Evolutionary conservation across 2,113 vertebrate genomes (phyloP).

Genomic region (Arizona elegans): DNA sequence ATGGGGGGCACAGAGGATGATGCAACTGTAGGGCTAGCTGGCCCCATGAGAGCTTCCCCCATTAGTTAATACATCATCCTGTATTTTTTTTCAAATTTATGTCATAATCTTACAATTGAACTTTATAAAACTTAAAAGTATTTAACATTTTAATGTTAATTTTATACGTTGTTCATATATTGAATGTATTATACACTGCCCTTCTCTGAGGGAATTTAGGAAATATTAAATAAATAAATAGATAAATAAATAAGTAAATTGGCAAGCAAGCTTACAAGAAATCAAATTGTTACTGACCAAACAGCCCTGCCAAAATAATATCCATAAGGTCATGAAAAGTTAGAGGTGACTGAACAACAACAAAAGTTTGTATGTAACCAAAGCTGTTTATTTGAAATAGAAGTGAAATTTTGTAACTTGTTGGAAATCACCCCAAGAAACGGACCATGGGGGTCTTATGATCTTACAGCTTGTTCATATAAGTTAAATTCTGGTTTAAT

Average conservation of each 20-base stretch:
- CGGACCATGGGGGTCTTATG: not conserved
- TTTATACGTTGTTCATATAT: not conserved
- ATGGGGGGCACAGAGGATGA: not conserved
- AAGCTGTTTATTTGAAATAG: not conserved
- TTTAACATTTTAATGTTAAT: not conserved
- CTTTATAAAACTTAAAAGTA: not conserved
- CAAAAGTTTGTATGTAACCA: not conserved
- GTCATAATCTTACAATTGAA: no score
- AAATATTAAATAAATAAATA: no score
- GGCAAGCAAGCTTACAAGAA: not conserved
- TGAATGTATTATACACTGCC: no score
- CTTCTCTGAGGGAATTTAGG: no score
- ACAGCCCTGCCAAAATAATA: not conserved
- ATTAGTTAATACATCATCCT: no score
- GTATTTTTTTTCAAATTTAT: no score
- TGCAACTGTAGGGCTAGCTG: not conserved
- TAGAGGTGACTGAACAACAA: not conserved
- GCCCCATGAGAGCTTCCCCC: not conserved
- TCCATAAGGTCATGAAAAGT: not conserved
- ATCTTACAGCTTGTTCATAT: not conserved
- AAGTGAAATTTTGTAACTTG: not conserved
- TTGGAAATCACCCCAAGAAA: not conserved
- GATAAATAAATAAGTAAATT: no score
- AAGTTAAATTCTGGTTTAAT: not conserved
- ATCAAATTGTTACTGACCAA: not conserved